These are phyloP conservation scores for Ptilonorhynchus violaceus DNA, from an alignment of 2,113 vertebrate species.

Conservation along the genomic window DNA sequence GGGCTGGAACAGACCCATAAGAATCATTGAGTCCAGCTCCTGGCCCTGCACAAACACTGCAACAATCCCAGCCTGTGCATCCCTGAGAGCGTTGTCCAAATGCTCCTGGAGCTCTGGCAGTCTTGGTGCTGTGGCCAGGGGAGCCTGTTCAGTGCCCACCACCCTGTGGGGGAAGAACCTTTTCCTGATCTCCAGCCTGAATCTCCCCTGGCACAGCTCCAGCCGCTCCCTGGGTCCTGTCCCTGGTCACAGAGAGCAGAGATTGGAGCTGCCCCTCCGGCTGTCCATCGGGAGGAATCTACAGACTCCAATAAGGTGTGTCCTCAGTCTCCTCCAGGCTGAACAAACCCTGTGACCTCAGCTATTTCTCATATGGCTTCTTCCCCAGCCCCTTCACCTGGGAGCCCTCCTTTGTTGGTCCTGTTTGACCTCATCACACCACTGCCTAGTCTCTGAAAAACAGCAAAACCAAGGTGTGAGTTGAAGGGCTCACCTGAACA, in stretches of 20 bases:
- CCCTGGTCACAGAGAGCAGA: no score
- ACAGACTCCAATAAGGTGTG: rapidly evolving
- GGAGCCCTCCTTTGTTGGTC: neutral
- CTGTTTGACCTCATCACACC: neutral
- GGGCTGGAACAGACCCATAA: neutral
- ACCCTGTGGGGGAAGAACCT: no score
- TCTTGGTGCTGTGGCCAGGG: neutral
- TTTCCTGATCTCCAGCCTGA: neutral
- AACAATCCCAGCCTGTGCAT: neutral
- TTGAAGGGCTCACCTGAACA: neutral
- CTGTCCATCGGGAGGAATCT: rapidly evolving
- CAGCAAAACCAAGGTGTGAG: neutral
- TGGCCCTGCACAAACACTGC: neutral
- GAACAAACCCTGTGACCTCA: neutral
- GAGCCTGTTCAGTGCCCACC: neutral
- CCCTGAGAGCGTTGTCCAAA: neutral
- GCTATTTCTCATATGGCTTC: rapidly evolving
- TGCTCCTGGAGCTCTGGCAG: neutral
- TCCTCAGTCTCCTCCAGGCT: neutral
- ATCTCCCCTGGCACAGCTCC: no score
- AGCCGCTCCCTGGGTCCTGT: rapidly evolving
- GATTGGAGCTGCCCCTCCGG: no score
- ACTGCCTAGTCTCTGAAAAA: neutral
- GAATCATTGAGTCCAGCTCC: neutral
- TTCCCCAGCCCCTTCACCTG: neutral